These are phyloP conservation scores for Diadumene lineata DNA, from an alignment of 92 coral and sea anemone genomes.

Conservation along the genomic window DNA sequence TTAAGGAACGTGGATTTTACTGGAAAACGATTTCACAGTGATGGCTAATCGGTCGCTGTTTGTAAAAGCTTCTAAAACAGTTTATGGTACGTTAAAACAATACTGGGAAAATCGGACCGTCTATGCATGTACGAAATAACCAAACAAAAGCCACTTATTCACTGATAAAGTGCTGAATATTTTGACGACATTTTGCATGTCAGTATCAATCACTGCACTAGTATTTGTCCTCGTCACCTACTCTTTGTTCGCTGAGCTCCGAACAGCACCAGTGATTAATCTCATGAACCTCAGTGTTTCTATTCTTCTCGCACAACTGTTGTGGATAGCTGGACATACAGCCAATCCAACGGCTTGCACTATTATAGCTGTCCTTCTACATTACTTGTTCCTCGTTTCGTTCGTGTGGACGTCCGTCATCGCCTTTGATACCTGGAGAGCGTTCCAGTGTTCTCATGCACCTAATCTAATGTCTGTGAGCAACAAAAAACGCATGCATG, in stretches of 20 bases:
- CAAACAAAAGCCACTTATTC: background rate
- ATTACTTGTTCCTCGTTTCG: constrained; percentile 44
- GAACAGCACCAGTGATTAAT: constrained; percentile 61
- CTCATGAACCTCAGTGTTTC: constrained; percentile 46
- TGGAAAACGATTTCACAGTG: constrained; percentile 12
- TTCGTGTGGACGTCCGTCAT: constrained; percentile 68
- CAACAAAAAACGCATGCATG: constrained; percentile 27
- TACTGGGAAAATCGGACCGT: constrained; percentile 13
- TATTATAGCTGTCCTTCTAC: constrained; percentile 47
- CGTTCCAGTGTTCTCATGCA: constrained; percentile 17
- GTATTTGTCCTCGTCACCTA: constrained; percentile 49
- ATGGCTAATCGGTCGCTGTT: constrained; percentile 33
- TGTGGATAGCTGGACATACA: constrained; percentile 51
- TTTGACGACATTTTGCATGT: constrained; percentile 24
- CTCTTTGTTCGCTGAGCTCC: constrained; percentile 53
- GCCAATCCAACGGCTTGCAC: constrained; percentile 27
- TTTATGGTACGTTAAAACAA: constrained; percentile 11
- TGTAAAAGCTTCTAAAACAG: constrained; percentile 19
- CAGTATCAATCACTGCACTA: constrained; percentile 31
- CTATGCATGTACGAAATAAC: constrained; percentile 37
- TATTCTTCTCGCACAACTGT: constrained; percentile 29
- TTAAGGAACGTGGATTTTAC: constrained; percentile 15
- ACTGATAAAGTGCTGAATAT: background rate
- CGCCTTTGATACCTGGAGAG: constrained; percentile 62
- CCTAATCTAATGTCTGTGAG: background rate